Evolutionary conservation across 2,797 vertebrate species (phyloP).

Genomic region (Valencia hispanica): DNA sequence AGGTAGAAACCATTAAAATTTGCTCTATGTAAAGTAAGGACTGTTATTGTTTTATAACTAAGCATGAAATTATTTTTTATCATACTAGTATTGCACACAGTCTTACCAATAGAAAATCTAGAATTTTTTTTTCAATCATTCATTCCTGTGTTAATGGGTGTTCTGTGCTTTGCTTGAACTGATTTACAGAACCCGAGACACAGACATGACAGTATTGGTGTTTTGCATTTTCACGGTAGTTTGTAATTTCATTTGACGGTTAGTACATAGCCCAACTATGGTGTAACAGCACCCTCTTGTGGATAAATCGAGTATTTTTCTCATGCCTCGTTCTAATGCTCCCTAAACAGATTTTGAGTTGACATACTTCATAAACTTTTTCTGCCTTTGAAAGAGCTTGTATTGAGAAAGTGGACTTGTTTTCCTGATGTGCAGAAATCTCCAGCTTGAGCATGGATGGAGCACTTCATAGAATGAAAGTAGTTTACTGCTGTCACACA

Average conservation of each 20-base stretch:
- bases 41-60: no score
- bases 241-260: neutral
- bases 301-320: neutral
- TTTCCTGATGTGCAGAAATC: neutral
- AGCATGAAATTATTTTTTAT: no score
- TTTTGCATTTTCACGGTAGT: no score
- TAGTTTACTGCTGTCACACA: neutral
- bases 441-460: neutral
- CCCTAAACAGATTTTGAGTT: neutral
- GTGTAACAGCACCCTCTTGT: constrained; percentile 17
- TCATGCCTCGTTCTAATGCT: neutral
- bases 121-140: neutral
- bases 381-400: neutral
- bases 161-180: neutral
- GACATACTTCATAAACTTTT: neutral
- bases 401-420: neutral
- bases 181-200: neutral
- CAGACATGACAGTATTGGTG: no score
- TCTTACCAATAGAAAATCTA: neutral
- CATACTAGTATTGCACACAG: neutral
- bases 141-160: neutral
- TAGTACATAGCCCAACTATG: neutral
- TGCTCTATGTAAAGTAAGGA: no score
- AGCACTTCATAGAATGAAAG: neutral
- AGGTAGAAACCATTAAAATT: no score